Evolutionary conservation across 1,140 invertebrate species (phyloP), one percentile per base, ranked within the genome.

Genomic region (Micrasema longulum): DNA sequence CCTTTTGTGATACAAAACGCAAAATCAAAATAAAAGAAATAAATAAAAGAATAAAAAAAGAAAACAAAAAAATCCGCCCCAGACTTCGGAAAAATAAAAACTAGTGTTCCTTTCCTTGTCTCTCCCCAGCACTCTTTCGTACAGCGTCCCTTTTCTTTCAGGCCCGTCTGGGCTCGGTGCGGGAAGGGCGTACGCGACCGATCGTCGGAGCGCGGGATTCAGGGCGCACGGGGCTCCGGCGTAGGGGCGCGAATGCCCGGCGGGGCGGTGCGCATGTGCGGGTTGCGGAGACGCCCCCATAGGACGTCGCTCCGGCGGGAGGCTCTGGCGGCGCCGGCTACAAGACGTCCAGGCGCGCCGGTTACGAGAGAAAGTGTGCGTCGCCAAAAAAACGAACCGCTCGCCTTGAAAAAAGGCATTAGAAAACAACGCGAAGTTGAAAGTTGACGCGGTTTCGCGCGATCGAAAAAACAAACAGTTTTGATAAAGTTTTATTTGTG

Each of bases 11-110:
- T 70, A 60, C 55, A 70, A 69, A 73, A 73, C 22, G 64, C 16
- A 70, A 74, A 71, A 62, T 60, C 55, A 65, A 55, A 69, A 69
- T 63, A 64, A 55, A 69, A 64, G 35, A 68, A 72, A 72, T 63
- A 74, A 74, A 71, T 62, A 43, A 23, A 64, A 43, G 36, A 74
- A 69, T 67, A 65, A 69, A 52, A 18, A 65, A 47, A 65, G 64
- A 52, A 18, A 65, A 47, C 2, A 66, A 64, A 75, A 72, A 69
- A 69, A 75, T 75, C 73, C 73, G 73, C 64, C 73, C 73, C 73
- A 60, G 65, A 69, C 69, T 72, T 69, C 60, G 55, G 69, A 52
- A 72, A 67, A 72, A 75, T 72, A 75, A 75, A 75, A 75, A 55
- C 41, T 45, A 63, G 23, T 71, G 47, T 57, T 14, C 18, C 73